Evolutionary conservation across 2,888 invertebrate species (phyloP).

Genomic region (Sialis fuliginosa): DNA sequence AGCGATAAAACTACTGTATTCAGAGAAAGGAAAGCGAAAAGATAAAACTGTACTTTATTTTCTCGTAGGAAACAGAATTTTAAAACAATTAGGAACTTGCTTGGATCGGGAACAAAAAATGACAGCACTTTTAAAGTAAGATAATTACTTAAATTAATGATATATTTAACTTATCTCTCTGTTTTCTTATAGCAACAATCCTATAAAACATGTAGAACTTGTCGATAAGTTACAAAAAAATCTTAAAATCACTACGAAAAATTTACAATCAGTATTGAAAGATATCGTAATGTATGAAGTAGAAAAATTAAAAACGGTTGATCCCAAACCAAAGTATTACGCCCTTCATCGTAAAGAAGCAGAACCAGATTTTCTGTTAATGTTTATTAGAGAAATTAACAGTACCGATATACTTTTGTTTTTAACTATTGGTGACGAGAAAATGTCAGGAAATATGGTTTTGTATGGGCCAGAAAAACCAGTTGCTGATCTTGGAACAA

Average conservation of each 20-base stretch:
- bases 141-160: not conserved
- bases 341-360: constrained; percentile 52
- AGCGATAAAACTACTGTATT: constrained; percentile 44
- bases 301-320: constrained; percentile 31
- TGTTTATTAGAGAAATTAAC: constrained; percentile 45
- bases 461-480: constrained; percentile 35
- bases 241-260: constrained; percentile 43
- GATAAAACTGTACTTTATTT: constrained; percentile 46
- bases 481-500: constrained; percentile 34
- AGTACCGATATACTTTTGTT: constrained; percentile 41
- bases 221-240: constrained; percentile 58
- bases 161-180: constrained; percentile 3
- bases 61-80: constrained; percentile 52
- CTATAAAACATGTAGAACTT: constrained; percentile 48
- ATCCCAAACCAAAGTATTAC: constrained; percentile 34
- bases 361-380: constrained; percentile 57
- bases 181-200: constrained; percentile 40
- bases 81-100: constrained; percentile 38
- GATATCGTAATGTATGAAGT: constrained; percentile 56
- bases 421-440: constrained; percentile 52
- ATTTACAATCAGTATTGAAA: constrained; percentile 41
- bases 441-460: constrained; percentile 35
- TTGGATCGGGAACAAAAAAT: constrained; percentile 49
- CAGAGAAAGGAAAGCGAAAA: constrained; percentile 55
- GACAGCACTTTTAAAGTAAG: constrained; percentile 53